Conservation (phyloP, 2,113 vertebrate species). For the Platichthys stellatus region DNA sequence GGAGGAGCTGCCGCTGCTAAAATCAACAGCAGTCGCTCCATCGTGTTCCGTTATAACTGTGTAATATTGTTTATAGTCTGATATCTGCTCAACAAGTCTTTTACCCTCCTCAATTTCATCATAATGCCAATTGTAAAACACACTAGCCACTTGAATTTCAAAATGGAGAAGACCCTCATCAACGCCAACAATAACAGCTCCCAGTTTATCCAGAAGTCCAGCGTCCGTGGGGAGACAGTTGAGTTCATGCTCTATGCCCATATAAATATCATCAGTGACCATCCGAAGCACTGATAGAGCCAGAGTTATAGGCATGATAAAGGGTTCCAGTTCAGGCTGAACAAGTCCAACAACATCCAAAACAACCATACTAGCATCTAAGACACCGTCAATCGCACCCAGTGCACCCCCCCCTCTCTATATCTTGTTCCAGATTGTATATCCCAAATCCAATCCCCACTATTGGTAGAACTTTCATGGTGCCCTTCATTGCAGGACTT, state of each 20-base stretch:
- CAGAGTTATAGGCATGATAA: conserved; percentile 36
- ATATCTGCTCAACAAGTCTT: conserved; percentile 48
- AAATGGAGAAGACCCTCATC: background rate
- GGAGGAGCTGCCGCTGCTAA: conserved; percentile 39
- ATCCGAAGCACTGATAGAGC: conserved; percentile 52
- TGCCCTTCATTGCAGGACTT: conserved; percentile 3
- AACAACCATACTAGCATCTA: fast-evolving
- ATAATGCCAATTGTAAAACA: conserved; percentile 41
- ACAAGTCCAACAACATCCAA: conserved; percentile 19
- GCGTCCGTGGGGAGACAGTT: conserved; percentile 49
- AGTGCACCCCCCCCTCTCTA: conserved; percentile 8
- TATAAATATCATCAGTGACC: conserved; percentile 48
- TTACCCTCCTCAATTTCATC: conserved; percentile 57
- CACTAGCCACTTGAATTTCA: background rate
- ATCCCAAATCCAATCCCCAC: conserved; percentile 52
- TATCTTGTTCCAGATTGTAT: conserved; percentile 41
- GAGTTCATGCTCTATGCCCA: conserved; percentile 40
- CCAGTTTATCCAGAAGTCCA: conserved; percentile 22
- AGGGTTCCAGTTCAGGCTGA: conserved; percentile 45
- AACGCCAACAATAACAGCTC: background rate
- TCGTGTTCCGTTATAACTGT: background rate
- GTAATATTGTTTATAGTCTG: conserved; percentile 60
- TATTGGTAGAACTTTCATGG: conserved; percentile 6
- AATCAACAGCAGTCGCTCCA: conserved; percentile 45
- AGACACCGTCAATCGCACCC: conserved; percentile 30